These are phyloP conservation scores for Emydoidea blandingii DNA, from an alignment of 2,797 vertebrate species.

Conservation along the genomic window DNA sequence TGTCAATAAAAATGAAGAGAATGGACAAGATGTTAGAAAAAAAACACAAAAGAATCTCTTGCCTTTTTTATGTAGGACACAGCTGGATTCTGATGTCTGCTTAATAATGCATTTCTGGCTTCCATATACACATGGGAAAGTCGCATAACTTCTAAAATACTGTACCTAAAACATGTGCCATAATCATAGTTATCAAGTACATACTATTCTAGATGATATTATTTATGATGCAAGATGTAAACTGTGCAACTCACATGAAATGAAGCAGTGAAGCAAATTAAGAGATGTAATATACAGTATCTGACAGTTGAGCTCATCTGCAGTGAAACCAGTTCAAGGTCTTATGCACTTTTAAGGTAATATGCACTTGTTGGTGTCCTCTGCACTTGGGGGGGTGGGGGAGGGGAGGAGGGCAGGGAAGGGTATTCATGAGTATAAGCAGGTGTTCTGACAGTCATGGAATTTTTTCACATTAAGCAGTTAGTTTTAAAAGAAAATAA, in stretches of 20 bases:
- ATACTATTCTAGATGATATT: not conserved
- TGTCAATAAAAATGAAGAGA: not conserved
- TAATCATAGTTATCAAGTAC: not conserved
- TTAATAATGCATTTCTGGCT: not conserved
- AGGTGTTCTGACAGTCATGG: not conserved
- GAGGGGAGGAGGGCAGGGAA: no score
- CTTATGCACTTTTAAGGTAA: not conserved
- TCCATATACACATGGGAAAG: not conserved
- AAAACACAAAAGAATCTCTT: not conserved
- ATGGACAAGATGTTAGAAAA: not conserved
- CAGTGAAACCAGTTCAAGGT: not conserved
- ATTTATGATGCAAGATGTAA: not conserved
- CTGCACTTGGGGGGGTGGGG: not conserved
- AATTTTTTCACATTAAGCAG: not conserved
- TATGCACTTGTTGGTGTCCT: not conserved
- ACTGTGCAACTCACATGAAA: not conserved
- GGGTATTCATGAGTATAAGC: not conserved
- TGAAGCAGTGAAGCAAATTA: not conserved
- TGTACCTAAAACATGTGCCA: not conserved
- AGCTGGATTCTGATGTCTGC: not conserved
- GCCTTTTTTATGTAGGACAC: not conserved
- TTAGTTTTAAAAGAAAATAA: not conserved
- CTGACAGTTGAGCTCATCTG: not conserved
- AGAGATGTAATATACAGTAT: not conserved
- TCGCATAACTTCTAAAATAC: not conserved